Conservation (phyloP, 1,140 invertebrate species). For the Cyclargus thomasi region DNA sequence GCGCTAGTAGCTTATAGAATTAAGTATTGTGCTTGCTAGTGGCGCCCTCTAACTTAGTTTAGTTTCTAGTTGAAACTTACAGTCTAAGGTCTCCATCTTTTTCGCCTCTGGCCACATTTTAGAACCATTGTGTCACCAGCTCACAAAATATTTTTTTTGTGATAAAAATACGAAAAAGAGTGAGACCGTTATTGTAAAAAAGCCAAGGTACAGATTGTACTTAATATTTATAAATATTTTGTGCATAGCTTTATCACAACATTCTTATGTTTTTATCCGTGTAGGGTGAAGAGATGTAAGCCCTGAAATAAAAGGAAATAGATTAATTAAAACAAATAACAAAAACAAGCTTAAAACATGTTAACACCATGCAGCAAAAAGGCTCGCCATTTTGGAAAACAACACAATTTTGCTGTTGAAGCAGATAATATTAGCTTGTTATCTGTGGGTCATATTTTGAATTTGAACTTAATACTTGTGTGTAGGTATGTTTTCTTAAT, state of each 20-base stretch:
- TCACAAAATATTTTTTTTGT: neutral
- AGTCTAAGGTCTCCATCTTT: neutral
- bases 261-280: constrained; percentile 78
- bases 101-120: neutral
- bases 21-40: constrained; percentile 2
- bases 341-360: constrained; percentile 16
- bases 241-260: constrained; percentile 72
- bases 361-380: constrained; percentile 20
- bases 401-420: neutral
- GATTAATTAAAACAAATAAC: constrained; percentile 21
- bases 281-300: constrained; percentile 78
- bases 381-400: constrained; percentile 11
- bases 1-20: neutral
- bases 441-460: no score
- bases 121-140: neutral
- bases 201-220: constrained; percentile 52
- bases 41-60: constrained; percentile 1
- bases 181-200: constrained; percentile 45
- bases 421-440: no score
- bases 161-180: neutral
- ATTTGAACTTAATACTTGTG: no score
- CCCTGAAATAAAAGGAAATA: constrained; percentile 58
- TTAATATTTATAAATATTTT: constrained; percentile 54
- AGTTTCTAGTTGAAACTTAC: neutral
- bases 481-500: no score